These are phyloP conservation scores for Thymelicus sylvestris DNA, from an alignment of 2,888 invertebrate species.

Conservation along the genomic window DNA sequence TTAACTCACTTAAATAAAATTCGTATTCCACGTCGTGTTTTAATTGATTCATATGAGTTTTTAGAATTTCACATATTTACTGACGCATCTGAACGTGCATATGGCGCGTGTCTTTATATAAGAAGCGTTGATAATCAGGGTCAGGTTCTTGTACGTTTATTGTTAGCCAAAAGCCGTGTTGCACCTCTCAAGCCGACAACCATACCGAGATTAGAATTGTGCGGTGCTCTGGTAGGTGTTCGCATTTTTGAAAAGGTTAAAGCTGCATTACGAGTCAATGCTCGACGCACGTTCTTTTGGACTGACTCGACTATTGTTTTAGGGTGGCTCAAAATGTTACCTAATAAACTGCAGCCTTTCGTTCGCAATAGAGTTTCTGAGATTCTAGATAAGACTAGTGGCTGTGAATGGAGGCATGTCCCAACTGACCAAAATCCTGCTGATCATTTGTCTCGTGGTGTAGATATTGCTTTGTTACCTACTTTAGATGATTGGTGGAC, in stretches of 20 bases:
- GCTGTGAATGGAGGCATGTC: conserved; percentile 21
- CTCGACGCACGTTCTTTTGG: not conserved
- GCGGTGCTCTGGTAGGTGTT: conserved; percentile 3
- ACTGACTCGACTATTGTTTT: conserved; percentile 31
- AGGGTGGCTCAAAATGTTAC: conserved; percentile 28
- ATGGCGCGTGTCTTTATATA: conserved; percentile 23
- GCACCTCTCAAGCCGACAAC: conserved; percentile 8
- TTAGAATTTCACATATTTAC: conserved; percentile 37
- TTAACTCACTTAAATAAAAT: too few species aligned
- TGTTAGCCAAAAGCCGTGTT: conserved; percentile 9
- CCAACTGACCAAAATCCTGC: conserved; percentile 22
- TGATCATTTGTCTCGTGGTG: not conserved
- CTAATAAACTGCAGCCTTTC: conserved; percentile 27
- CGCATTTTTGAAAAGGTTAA: conserved; percentile 5
- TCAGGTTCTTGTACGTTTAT: not conserved
- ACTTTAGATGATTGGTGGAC: too few species aligned
- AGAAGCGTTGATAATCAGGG: not conserved
- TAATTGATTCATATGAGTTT: not conserved
- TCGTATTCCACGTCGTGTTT: not conserved
- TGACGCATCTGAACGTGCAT: conserved; percentile 37
- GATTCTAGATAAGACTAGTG: conserved; percentile 24
- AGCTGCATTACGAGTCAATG: conserved; percentile 2
- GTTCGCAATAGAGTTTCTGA: conserved; percentile 32
- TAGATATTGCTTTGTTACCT: too few species aligned
- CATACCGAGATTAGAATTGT: conserved; percentile 9